Base-by-base conservation (phyloP, 2,888 invertebrate genomes). In the Epirrhoe tristata region DNA sequence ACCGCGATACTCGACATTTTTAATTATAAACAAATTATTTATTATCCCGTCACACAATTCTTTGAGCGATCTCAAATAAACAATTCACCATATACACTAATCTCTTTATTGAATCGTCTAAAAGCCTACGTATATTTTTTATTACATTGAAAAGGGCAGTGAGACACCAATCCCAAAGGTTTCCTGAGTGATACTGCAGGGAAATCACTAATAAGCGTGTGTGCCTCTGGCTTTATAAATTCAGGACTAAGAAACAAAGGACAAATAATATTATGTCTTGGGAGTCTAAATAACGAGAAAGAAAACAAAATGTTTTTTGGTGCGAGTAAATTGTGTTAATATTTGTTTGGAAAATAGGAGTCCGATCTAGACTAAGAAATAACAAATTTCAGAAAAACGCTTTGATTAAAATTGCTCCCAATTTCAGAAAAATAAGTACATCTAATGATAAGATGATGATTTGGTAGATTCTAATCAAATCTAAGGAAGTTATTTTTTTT, bases 131-230 rank as follows among this genome's bases (percentile, higher is more conserved):
- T 57, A 61, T 66, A 10, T 58, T 43, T 43, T 43, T 43, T 55
- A 59, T 67, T 60, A 61, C 39, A 61, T 32, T 34, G 53, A 66
- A 48, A 51, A 56, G 31, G 62, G 24, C 52, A 53, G 52, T 39
- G 31, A 52, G 52, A 50, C 53, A 46, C 43, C 7, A 12, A 34
- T 56, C 59, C 32, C 60, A 1, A 1, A 57, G 48, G 71, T 36
- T 55, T 55, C 53, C 48, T 72, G 65, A 78, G 72, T 73, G 69
- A 73, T 76, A 73, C 81, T 74, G 59, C 63, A 72, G 81, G 81
- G 80, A 81, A 81, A 81, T 81, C 79, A 81, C 79, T 80, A 78
- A 81, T 80, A 78, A 78, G 77, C 71, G 70, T 24, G 34, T 58
- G 24, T 53, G 65, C 63, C 52, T 46, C 17, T 8, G 31, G 67